These are phyloP conservation scores for Mustelus asterias DNA, from an alignment of 2,113 vertebrate genomes.

Conservation along the genomic window DNA sequence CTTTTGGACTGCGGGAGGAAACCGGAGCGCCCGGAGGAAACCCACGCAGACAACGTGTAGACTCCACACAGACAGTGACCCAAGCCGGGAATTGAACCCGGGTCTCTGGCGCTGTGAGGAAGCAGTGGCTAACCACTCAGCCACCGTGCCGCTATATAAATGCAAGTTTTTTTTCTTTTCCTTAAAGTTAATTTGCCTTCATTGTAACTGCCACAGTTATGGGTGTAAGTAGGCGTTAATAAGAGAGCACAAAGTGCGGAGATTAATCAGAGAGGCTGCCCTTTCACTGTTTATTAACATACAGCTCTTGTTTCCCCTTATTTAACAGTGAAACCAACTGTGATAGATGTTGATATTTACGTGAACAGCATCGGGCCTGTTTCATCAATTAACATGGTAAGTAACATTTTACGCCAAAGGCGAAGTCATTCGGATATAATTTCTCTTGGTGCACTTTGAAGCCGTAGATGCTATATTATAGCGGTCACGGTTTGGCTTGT, in stretches of 20 bases:
- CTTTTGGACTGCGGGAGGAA: too few species aligned
- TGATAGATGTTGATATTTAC: slow-evolving; percentile 89
- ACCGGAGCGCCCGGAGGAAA: too few species aligned
- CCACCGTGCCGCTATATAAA: neutral
- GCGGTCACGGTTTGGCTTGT: neutral
- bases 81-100: too few species aligned
- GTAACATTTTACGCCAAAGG: slow-evolving; percentile 42
- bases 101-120: too few species aligned
- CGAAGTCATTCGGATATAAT: neutral
- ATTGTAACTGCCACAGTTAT: neutral
- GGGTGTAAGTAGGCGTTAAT: neutral
- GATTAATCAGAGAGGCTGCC: neutral
- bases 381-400: slow-evolving; percentile 96
- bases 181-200: neutral
- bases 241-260: neutral
- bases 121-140: too few species aligned
- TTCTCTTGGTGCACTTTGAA: neutral
- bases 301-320: slow-evolving; percentile 41
- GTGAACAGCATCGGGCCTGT: slow-evolving; percentile 96
- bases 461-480: neutral
- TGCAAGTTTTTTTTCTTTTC: neutral
- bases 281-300: neutral
- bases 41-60: too few species aligned
- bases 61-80: too few species aligned
- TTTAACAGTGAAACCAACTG: slow-evolving; percentile 78